A percentile compares a stretch with the other conserved stretches of the same genome.
These are phyloP conservation scores for Thomomys bottae DNA, from an alignment of 2,113 vertebrate species.

Conservation along the genomic window DNA sequence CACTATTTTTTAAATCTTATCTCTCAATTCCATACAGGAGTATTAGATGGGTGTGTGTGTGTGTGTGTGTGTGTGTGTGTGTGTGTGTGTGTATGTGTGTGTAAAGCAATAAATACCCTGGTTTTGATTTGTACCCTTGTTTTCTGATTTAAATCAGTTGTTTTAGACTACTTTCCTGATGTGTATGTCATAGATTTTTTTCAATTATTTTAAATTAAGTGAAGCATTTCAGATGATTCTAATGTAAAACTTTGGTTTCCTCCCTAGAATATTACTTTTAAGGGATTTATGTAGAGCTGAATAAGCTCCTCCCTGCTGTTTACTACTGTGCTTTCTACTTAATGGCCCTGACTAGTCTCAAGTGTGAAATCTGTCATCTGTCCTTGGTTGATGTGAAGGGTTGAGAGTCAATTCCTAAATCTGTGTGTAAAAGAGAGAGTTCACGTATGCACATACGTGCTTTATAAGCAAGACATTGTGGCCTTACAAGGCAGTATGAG, in stretches of 20 bases:
- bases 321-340: constrained; percentile 24
- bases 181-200: constrained; percentile 62
- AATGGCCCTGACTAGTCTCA: constrained; percentile 55
- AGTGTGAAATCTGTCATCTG: not conserved
- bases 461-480: constrained; percentile 5
- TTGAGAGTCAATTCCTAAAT: constrained; percentile 25
- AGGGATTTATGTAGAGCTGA: constrained; percentile 73
- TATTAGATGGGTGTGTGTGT: constrained; percentile 75
- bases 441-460: too few species aligned
- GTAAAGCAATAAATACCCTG: constrained; percentile 73
- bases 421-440: not conserved
- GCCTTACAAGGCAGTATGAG: not conserved
- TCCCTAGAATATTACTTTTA: constrained; percentile 73
- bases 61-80: constrained; percentile 43
- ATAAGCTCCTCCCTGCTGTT: constrained; percentile 62
- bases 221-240: constrained; percentile 77
- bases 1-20: constrained; percentile 84
- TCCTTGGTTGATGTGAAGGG: constrained; percentile 26
- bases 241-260: constrained; percentile 70
- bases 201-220: constrained; percentile 75
- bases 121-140: constrained; percentile 76
- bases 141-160: constrained; percentile 78
- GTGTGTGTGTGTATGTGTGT: constrained; percentile 72
- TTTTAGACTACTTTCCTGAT: constrained; percentile 75
- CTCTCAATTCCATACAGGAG: constrained; percentile 79